These are phyloP conservation scores for Microchrysa polita DNA, from an alignment of 2,888 invertebrate species.

Conservation along the genomic window DNA sequence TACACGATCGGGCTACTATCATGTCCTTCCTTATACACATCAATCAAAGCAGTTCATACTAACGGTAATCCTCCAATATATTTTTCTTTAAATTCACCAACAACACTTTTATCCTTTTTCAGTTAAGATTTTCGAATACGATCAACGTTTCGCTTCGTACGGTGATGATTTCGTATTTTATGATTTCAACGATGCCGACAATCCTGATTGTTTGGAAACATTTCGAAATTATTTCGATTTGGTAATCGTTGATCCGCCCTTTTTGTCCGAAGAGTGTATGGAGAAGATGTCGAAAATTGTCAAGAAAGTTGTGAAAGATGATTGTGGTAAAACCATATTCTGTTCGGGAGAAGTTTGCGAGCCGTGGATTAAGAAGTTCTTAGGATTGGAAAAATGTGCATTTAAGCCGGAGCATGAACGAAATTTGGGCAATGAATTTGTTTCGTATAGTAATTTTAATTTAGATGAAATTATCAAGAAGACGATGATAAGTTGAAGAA, in stretches of 20 bases:
- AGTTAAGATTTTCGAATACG: conserved; percentile 83
- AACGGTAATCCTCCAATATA: conserved; percentile 52
- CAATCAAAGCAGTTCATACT: conserved; percentile 66
- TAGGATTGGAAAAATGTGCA: conserved; percentile 72
- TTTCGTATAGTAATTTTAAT: conserved; percentile 89
- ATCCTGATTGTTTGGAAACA: conserved; percentile 69
- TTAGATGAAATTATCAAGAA: conserved; percentile 65
- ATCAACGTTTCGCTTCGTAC: conserved; percentile 81
- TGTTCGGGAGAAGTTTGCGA: conserved; percentile 90
- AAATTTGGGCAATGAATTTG: conserved; percentile 93
- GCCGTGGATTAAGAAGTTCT: conserved; percentile 70
- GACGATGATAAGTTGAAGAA: neutral
- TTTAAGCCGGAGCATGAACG: conserved; percentile 87
- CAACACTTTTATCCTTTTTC: neutral
- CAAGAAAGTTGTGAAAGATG: conserved; percentile 72
- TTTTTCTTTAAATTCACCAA: neutral
- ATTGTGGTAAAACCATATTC: conserved; percentile 64
- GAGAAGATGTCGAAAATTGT: conserved; percentile 83
- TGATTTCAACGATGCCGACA: conserved; percentile 85
- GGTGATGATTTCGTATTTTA: conserved; percentile 84
- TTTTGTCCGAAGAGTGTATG: conserved; percentile 91
- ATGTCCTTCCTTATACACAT: conserved; percentile 85
- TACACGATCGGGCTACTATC: conserved; percentile 84
- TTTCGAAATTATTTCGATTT: conserved; percentile 73
- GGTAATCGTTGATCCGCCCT: conserved; percentile 94